Percentiles rank a stretch among this genome's conserved stretches.
Evolutionary conservation across 1,140 invertebrate genomes (phyloP).

Genomic region (Halesus radiatus): DNA sequence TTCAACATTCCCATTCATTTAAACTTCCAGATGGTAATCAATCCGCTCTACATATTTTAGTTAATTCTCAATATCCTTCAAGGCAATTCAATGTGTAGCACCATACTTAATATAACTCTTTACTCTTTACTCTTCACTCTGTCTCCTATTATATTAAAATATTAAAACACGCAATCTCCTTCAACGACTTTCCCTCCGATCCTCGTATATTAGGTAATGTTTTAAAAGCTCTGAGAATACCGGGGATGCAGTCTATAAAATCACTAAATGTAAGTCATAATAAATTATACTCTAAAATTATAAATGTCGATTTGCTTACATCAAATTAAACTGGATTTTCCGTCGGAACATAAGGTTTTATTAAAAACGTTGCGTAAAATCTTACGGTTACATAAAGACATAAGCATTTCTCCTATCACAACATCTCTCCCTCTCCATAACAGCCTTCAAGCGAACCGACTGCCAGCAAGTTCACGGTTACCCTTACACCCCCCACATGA

Average conservation of each 20-base stretch:
- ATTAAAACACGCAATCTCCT: constrained; percentile 38
- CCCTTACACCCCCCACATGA: background rate
- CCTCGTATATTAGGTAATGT: constrained; percentile 41
- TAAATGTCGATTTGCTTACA: constrained; percentile 15
- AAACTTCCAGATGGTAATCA: constrained; percentile 44
- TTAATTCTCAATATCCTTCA: constrained; percentile 54
- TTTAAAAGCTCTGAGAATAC: constrained; percentile 48
- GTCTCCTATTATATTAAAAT: constrained; percentile 38
- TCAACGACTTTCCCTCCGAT: background rate
- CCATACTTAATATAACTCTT: constrained; percentile 57
- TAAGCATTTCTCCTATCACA: constrained; percentile 36
- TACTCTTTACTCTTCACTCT: constrained; percentile 52
- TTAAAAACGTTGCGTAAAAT: constrained; percentile 21
- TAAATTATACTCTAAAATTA: constrained; percentile 9
- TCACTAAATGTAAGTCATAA: constrained; percentile 36
- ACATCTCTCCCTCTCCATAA: background rate
- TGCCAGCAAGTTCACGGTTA: background rate
- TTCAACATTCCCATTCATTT: constrained; percentile 36
- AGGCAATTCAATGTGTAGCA: constrained; percentile 58
- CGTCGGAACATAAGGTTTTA: constrained; percentile 11
- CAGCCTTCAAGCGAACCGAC: constrained; percentile 4
- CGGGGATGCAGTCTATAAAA: constrained; percentile 48
- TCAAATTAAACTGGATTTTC: constrained; percentile 18
- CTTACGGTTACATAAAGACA: constrained; percentile 15
- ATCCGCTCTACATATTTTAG: constrained; percentile 20